phyloP scores from a whole-genome alignment of 2,113 vertebrate species.

The Poicephalus meyeri region DNA sequence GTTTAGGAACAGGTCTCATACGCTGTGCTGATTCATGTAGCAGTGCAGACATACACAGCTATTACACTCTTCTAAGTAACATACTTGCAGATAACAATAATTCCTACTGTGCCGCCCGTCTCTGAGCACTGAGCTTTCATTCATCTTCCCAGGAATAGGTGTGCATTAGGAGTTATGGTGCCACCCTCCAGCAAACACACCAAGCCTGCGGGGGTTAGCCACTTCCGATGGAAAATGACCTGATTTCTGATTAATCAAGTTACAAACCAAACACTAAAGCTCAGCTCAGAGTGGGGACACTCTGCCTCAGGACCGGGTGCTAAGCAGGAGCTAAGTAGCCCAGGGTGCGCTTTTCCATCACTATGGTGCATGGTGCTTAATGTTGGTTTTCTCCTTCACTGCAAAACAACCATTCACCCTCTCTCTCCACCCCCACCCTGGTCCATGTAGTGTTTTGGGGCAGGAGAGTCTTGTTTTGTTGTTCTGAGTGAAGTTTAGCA shows the following conservation, averaged over 20 bases:
- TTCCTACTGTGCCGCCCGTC: neutral
- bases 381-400: neutral
- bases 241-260: neutral
- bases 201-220: neutral
- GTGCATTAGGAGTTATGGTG: neutral
- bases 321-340: neutral
- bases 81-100: neutral
- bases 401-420: neutral
- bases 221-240: neutral
- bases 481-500: slow-evolving; percentile 1
- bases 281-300: neutral
- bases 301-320: neutral
- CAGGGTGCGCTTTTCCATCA: neutral
- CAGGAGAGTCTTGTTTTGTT: neutral
- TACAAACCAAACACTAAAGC: neutral
- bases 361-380: neutral
- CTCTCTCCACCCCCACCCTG: neutral
- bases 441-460: neutral
- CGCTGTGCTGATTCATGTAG: neutral
- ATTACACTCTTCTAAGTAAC: neutral
- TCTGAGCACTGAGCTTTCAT: neutral
- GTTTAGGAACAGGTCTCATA: neutral
- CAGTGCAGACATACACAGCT: neutral
- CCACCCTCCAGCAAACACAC: neutral
- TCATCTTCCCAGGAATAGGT: neutral